Base-by-base conservation (phyloP, 2,888 invertebrate species). In the Eilema griseolum region DNA sequence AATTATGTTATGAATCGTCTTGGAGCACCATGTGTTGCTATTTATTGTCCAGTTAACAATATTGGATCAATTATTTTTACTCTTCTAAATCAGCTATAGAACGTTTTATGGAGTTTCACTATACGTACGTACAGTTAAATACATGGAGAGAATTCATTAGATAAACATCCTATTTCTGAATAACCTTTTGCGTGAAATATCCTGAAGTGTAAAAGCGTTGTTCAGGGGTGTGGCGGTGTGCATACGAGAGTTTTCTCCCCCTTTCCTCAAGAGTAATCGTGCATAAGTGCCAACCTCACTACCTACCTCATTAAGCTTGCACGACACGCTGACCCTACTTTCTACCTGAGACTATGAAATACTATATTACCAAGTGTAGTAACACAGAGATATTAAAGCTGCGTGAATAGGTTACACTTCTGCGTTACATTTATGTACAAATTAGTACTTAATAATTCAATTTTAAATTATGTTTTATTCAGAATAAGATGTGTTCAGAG, bases 281-380 rank as follows among this genome's bases (percentile, higher is more conserved):
- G 81, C 71, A 83, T 81, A 78, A 81, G 81, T 75, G 76, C 69
- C 83, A 67, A 66, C 57, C 67, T 70, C 70, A 65, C 69, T 73
- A 70, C 74, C 72, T 81, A 71, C 73, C 72, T 81, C 81, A 79
- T 78, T 81, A 75, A 72, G 70, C 61, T 31, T 70, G 60, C 69
- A 63, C 75, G 67, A 66, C 56, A 73, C 70, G 71, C 68, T 73
- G 71, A 75, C 76, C 79, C 59, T 66, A 66, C 73, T 71, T 72
- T 72, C 28, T 64, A 61, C 61, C 60, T 66, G 26, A 70, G 68
- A 61, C 61, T 31, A 28, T 61, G 28, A 61, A 61, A 33, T 31
- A 33, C 61, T 31, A 20, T 31, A 59, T 59, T 59, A 41, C 41
- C 41, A 1, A n/a, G 31, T 61, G 31, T 20, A n/a, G 20, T 52